Evolutionary conservation across 2,113 vertebrate genomes (phyloP).

Genomic region (Phoenicopterus ruber): DNA sequence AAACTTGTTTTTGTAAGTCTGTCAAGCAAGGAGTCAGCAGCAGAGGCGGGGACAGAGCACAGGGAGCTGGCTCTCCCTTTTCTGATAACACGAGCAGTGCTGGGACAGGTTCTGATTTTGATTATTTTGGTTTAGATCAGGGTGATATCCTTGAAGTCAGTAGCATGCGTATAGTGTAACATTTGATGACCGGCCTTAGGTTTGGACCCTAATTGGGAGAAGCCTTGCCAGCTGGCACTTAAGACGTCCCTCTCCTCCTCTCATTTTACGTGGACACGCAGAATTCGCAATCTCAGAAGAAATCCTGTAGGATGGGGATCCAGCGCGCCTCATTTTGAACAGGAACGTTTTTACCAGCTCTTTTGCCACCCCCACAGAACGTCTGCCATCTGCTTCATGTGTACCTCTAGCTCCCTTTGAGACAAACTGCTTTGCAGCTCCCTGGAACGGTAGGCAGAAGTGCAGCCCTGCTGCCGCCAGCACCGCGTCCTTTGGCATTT

Average conservation of each 20-base stretch:
- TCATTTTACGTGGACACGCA: fast-evolving
- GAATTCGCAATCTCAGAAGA: background rate
- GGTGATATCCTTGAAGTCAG: background rate
- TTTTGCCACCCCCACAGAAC: background rate
- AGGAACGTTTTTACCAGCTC: background rate
- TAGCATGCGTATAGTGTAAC: fast-evolving
- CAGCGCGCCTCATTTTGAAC: background rate
- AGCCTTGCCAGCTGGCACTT: background rate
- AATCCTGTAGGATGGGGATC: background rate
- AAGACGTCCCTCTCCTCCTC: background rate
- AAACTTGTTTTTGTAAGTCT: background rate
- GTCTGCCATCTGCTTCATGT: background rate
- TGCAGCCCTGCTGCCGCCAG: background rate
- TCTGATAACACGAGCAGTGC: fast-evolving
- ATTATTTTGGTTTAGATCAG: background rate
- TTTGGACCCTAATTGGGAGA: background rate
- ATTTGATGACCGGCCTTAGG: background rate
- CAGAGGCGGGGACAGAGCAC: background rate
- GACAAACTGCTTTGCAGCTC: background rate
- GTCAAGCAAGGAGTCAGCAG: background rate
- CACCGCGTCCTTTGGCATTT: fast-evolving
- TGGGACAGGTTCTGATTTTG: background rate
- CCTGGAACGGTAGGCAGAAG: background rate
- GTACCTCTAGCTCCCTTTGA: background rate
- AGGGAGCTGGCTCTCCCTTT: background rate